These are phyloP conservation scores for Macrostomum lignano DNA, from an alignment of 1,140 invertebrate genomes.

Conservation along the genomic window DNA sequence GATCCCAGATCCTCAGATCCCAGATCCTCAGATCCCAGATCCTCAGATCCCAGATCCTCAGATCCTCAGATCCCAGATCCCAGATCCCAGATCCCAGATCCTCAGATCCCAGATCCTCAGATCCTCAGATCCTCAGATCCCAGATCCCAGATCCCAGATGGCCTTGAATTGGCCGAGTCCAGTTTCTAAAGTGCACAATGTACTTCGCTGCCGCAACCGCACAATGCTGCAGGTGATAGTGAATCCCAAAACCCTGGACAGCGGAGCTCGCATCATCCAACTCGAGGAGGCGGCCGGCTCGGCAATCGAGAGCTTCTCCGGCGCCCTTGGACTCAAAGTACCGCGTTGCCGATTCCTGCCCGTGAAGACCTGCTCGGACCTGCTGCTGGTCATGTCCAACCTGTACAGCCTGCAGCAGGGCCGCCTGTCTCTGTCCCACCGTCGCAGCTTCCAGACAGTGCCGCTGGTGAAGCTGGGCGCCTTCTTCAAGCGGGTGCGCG, in stretches of 20 bases:
- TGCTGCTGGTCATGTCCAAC: conserved; percentile 89
- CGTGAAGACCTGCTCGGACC: conserved; percentile 90
- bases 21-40: too few relatives aligned
- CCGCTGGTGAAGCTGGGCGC: conserved; percentile 81
- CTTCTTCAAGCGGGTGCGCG: conserved; percentile 76
- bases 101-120: too few relatives aligned
- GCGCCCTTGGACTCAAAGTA: conserved; percentile 70
- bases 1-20: too few relatives aligned
- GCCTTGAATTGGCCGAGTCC: too few relatives aligned
- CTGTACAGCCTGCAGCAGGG: conserved; percentile 65
- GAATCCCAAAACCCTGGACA: conserved; percentile 63
- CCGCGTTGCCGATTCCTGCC: conserved; percentile 80
- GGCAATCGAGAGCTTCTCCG: conserved; percentile 86
- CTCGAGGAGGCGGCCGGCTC: conserved; percentile 91
- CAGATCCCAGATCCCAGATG: too few relatives aligned
- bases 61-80: too few relatives aligned
- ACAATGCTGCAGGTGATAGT: conserved; percentile 85
- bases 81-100: too few relatives aligned
- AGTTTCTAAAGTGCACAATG: too few relatives aligned
- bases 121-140: too few relatives aligned
- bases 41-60: too few relatives aligned
- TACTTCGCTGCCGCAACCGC: too few relatives aligned
- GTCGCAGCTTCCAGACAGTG: conserved; percentile 69
- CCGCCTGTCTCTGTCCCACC: conserved; percentile 61
- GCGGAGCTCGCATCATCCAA: conserved; percentile 73